Base-by-base conservation (phyloP, 2,797 vertebrate species). In the Coregonus suidteri region DNA sequence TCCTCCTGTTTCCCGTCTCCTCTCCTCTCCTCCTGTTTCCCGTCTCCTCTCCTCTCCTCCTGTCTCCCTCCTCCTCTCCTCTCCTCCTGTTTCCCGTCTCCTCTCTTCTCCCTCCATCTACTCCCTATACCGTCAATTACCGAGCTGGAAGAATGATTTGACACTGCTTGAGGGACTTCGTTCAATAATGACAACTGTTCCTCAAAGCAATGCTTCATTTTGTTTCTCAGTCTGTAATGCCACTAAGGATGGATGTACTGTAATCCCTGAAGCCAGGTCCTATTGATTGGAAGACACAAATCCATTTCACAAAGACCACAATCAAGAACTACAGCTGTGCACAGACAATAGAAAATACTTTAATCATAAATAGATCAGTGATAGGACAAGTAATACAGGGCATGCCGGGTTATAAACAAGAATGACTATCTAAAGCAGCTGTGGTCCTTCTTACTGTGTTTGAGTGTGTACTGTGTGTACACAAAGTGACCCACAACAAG, bases 291-390 rank as follows among this genome's bases (percentile, higher is more conserved):
- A 30, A 70, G 13, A 76, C 81, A 86, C 9, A 66, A 79, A 84
- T 82, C 69, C 72, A 54, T 87, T 86, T 80, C 74, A 80, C 31
- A 66, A 78, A 74, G 73, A 78, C 67, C 71, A 74, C 78, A 79
- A 82, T 88, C 85, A 91, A 89, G 86, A 84, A 87, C 74, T 81
- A 83, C 79, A 83, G 71, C 76, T 54, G 75, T 77, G 70, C 35
- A 1, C 0, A 0, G 79, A 84, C 59, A 80, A 85, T 91, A 90
- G 53, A 86, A 88, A 90, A 90, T 77, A 84, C 72, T 91, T 91
- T 88, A 84, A 87, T 92, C 79, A 86, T 87, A 86, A 86, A 86
- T 88, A 79, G 81, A 72, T 86, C 15, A 82, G 75, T 81, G 30
- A 70, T 71, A 67, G 80, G 77, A 18, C 53, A 64, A 59, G 30